phyloP scores from a whole-genome alignment of 1,140 invertebrate species.

The Fragariocoptes setiger region DNA sequence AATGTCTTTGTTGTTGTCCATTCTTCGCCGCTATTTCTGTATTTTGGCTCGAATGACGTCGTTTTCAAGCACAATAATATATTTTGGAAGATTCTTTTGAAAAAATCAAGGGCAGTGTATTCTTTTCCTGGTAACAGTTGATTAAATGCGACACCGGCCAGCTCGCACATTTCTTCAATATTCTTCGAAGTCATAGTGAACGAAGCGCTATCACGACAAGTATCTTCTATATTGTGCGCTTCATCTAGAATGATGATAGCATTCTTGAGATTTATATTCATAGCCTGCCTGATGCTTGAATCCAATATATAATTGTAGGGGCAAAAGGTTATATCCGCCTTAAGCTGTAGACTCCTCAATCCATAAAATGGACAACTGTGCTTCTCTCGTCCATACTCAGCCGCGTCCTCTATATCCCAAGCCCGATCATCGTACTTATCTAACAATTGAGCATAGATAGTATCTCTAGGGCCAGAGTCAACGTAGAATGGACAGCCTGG shows the following conservation, averaged over 20 bases:
- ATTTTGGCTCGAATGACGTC: neutral
- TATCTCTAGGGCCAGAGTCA: conserved; percentile 16
- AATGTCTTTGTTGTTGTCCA: neutral
- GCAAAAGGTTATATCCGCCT: conserved; percentile 48
- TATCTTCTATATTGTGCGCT: conserved; percentile 91
- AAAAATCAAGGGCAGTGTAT: neutral
- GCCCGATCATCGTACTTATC: conserved; percentile 29
- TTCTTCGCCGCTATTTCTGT: neutral
- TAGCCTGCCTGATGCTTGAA: conserved; percentile 43
- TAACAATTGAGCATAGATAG: conserved; percentile 18
- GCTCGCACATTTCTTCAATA: conserved; percentile 3
- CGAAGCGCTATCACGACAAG: conserved; percentile 81
- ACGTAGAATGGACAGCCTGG: conserved; percentile 41
- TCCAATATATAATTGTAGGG: conserved; percentile 95
- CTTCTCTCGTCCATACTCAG: conserved; percentile 44
- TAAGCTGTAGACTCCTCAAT: conserved; percentile 32
- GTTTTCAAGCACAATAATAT: neutral
- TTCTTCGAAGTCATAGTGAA: conserved; percentile 18
- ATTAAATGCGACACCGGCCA: neutral
- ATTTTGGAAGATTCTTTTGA: neutral
- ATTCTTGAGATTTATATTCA: conserved; percentile 23
- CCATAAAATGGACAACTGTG: conserved; percentile 69
- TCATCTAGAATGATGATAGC: conserved; percentile 61
- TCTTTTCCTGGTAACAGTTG: neutral
- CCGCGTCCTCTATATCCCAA: conserved; percentile 82